A percentile compares a stretch with the other conserved stretches of the same genome.
These are phyloP conservation scores for Circaetus gallicus DNA, from an alignment of 2,113 vertebrate genomes.

Conservation along the genomic window DNA sequence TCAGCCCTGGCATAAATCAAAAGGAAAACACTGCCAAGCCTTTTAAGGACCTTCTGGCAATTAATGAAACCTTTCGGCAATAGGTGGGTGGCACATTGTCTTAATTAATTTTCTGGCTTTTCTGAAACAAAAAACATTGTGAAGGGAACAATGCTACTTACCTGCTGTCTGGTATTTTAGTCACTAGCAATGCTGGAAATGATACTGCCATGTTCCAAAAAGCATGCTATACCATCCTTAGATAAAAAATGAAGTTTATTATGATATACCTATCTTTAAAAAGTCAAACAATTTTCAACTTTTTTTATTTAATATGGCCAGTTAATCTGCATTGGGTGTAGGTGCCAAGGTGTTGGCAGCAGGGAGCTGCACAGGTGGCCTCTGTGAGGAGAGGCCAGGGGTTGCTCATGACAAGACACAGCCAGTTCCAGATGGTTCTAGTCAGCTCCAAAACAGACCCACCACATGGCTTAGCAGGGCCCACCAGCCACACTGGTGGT, in stretches of 20 bases:
- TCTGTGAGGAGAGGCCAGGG: too few relatives aligned
- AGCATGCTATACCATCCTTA: not conserved
- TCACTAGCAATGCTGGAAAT: not conserved
- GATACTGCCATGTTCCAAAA: not conserved
- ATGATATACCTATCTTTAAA: not conserved
- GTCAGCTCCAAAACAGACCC: too few relatives aligned
- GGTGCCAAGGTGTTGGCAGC: not conserved
- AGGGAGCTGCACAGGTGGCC: too few relatives aligned
- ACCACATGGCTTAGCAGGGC: too few relatives aligned
- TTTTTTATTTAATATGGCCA: not conserved
- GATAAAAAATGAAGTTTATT: not conserved
- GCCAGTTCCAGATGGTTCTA: too few relatives aligned
- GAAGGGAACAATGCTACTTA: not conserved
- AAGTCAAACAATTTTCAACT: not conserved
- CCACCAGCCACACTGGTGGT: too few relatives aligned
- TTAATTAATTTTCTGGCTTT: not conserved
- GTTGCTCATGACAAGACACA: too few relatives aligned
- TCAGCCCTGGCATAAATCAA: not conserved
- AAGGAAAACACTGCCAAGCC: not conserved
- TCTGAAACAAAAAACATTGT: not conserved
- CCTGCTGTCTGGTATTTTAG: not conserved
- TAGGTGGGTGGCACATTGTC: accelerated
- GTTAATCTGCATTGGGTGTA: not conserved
- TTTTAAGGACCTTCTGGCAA: not conserved
- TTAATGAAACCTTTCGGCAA: not conserved